Conservation (phyloP, 1,140 invertebrate species). For the Amphibalanus amphitrite region DNA sequence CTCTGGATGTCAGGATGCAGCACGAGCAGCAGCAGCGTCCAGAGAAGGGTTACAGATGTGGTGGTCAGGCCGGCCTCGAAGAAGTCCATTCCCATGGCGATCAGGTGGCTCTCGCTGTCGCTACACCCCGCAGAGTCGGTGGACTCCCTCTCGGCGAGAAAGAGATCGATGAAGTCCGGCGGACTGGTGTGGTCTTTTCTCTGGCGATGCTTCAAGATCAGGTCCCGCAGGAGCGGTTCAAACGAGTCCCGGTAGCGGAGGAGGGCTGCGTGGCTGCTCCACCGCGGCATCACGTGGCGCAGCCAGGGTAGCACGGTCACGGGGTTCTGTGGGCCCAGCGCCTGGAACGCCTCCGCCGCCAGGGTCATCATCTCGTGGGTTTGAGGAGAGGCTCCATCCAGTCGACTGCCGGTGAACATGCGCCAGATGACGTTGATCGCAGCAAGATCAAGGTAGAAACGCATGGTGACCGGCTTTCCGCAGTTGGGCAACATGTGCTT, state of each 20-base stretch:
- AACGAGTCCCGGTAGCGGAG: too few species aligned
- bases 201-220: slow-evolving; percentile 22
- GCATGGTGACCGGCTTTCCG: not conserved
- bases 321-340: too few species aligned
- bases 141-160: slow-evolving; percentile 22
- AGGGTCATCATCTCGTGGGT: too few species aligned
- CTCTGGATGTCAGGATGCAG: slow-evolving; percentile 44
- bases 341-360: too few species aligned
- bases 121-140: not conserved
- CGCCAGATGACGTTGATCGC: too few species aligned
- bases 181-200: slow-evolving; percentile 22
- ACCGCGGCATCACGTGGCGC: too few species aligned
- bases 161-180: slow-evolving; percentile 29
- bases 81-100: slow-evolving; percentile 12
- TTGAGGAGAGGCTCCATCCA: too few species aligned
- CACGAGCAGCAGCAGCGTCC: slow-evolving; percentile 45
- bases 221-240: too few species aligned
- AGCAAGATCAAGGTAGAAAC: too few species aligned
- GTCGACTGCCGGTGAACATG: too few species aligned
- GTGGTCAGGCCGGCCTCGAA: slow-evolving; percentile 32
- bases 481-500: slow-evolving; percentile 6
- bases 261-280: too few species aligned
- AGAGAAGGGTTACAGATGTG: slow-evolving; percentile 49
- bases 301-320: too few species aligned
- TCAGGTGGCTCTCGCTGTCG: slow-evolving; percentile 8